Conservation (phyloP, 2,797 vertebrate species). For the Sus cebifrons region DNA sequence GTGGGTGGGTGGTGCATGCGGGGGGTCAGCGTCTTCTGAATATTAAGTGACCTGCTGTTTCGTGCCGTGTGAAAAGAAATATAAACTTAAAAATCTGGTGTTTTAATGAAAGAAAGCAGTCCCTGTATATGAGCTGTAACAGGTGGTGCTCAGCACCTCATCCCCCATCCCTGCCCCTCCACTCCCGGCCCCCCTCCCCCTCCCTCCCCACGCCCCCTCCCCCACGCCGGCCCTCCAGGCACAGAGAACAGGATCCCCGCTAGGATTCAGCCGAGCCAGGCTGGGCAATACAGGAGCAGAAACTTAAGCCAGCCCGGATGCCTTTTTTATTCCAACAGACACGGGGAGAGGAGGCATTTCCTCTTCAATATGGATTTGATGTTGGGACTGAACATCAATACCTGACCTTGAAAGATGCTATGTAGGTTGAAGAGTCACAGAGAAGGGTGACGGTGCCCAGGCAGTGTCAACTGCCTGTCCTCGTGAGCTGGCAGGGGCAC, state of each 20-base stretch:
- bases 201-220: background rate
- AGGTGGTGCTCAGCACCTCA: fast-evolving
- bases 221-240: background rate
- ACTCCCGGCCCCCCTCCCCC: no score
- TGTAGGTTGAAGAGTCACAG: background rate
- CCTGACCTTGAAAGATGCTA: background rate
- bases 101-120: background rate
- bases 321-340: background rate
- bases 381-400: conserved; percentile 23
- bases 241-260: fast-evolving
- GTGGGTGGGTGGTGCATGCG: background rate
- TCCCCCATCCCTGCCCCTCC: background rate
- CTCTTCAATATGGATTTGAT: background rate
- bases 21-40: background rate
- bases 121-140: fast-evolving
- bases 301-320: fast-evolving
- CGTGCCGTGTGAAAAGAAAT: background rate
- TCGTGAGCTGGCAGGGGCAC: background rate
- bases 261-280: fast-evolving
- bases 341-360: background rate
- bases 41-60: background rate
- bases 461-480: fast-evolving
- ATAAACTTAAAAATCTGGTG: background rate
- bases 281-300: background rate
- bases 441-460: fast-evolving